Base-by-base conservation (phyloP, 2,888 invertebrate genomes). In the Ecliptopera silaceata region DNA sequence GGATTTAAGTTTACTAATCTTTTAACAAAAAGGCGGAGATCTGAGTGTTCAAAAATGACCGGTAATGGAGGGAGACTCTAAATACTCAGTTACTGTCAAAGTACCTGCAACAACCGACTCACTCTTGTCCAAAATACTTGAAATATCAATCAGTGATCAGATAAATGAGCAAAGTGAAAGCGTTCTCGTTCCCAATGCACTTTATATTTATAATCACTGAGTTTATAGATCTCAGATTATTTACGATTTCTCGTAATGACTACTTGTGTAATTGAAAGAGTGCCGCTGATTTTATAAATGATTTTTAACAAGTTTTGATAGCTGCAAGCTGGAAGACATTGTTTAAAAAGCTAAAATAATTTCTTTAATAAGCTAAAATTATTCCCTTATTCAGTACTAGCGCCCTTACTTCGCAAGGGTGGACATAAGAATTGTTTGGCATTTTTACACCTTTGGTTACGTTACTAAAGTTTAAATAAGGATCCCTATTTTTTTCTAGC, bases 141-240 rank as follows among this genome's bases (percentile, higher is more conserved):
- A 15, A 26, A 29, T 43, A 26, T 26, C 26, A 22, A 42, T 26
- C 45, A 38, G 34, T 31, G 36, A 44, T 36, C 38, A 45, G 45
- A 52, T 52, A 52, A 52, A 52, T 52, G 8, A 45, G n/a, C 42
- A 18, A 18, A 52, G 52, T 45, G 52, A 52, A 52, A 52, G 52
- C 52, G 44, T 32, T 47, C 41, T 43, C 47, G 32, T 26, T 47
- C 12, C 34, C 11, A 13, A 46, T 26, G 20, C 18, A 32, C 45
- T 36, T 36, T 36, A 36, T 15, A 44, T 13, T 39, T 39, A 31
- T 44, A 38, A 45, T 52, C 32, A 32, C 17, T 38, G 34, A 43
- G 17, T 54, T 59, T 59, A 59, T 51, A 41, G 47, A 36, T 53
- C 50, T 49, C 44, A 44, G 54, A 56, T 56, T 56, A 47, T 59